These are phyloP conservation scores for Tichodroma muraria DNA, from an alignment of 2,113 vertebrate species.

Conservation along the genomic window DNA sequence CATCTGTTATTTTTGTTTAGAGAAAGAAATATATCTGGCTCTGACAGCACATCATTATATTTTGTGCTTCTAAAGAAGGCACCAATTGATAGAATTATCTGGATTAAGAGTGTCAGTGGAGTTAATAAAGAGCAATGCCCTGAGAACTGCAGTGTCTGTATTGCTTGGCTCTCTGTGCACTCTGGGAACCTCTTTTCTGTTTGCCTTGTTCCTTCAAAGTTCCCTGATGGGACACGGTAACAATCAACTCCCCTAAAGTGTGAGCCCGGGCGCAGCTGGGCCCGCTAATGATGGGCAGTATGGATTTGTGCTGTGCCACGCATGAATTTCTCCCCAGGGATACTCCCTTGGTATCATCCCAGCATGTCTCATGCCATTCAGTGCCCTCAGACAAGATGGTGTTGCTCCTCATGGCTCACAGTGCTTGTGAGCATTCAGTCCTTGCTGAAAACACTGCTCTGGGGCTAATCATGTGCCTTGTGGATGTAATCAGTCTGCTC, in stretches of 20 bases:
- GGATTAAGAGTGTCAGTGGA: neutral
- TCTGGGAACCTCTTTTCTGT: neutral
- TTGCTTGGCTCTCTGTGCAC: neutral
- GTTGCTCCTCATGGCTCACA: fast-evolving
- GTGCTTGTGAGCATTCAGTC: neutral
- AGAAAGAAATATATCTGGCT: neutral
- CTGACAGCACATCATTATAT: neutral
- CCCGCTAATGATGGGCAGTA: neutral
- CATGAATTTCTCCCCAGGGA: neutral
- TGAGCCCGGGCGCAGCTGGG: neutral
- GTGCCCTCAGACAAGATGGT: neutral
- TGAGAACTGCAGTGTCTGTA: neutral
- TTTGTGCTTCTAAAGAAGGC: neutral
- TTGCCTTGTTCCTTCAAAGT: neutral
- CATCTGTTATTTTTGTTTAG: neutral
- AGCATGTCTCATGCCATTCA: neutral
- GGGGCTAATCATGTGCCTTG: neutral
- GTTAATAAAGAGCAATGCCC: neutral
- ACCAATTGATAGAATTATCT: neutral
- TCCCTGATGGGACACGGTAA: neutral
- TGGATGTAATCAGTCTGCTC: neutral
- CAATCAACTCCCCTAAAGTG: neutral
- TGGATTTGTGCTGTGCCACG: neutral
- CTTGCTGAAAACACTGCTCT: neutral
- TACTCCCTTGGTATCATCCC: neutral